These are phyloP conservation scores for Alces alces DNA, from an alignment of 2,113 vertebrate genomes.

Conservation along the genomic window DNA sequence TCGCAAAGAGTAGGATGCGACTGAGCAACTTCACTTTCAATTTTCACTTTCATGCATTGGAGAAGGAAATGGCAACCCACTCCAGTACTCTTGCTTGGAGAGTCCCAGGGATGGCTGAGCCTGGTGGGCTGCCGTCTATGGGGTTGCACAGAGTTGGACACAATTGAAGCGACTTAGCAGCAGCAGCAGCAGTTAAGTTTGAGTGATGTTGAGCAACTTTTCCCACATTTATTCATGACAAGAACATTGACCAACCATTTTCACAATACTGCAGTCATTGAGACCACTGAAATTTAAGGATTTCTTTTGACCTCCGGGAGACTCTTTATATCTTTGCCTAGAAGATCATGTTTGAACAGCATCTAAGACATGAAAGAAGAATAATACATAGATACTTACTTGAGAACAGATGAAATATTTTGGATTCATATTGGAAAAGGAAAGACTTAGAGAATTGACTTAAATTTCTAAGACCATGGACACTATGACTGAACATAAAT, in stretches of 20 bases:
- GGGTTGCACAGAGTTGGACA: too few relatives aligned
- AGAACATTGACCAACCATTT: background rate
- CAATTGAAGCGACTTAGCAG: too few relatives aligned
- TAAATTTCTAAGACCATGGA: background rate
- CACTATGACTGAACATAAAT: background rate
- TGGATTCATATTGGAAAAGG: background rate
- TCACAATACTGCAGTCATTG: background rate
- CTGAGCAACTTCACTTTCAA: too few relatives aligned
- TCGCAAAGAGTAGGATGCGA: too few relatives aligned
- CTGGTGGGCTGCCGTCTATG: too few relatives aligned
- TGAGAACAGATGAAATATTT: background rate
- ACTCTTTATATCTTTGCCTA: background rate
- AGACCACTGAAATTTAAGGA: background rate
- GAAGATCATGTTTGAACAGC: background rate
- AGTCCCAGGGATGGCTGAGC: too few relatives aligned
- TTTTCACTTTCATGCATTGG: too few relatives aligned
- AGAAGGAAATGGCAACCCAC: too few relatives aligned
- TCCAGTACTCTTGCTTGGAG: too few relatives aligned
- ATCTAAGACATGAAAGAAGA: background rate
- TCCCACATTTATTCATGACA: background rate
- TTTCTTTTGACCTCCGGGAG: background rate
- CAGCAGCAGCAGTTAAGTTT: background rate
- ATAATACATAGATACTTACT: background rate
- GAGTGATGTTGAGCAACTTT: background rate
- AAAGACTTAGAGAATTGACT: background rate